Base-by-base conservation (phyloP, 2,797 vertebrate species). In the Sebastes alutus region DNA sequence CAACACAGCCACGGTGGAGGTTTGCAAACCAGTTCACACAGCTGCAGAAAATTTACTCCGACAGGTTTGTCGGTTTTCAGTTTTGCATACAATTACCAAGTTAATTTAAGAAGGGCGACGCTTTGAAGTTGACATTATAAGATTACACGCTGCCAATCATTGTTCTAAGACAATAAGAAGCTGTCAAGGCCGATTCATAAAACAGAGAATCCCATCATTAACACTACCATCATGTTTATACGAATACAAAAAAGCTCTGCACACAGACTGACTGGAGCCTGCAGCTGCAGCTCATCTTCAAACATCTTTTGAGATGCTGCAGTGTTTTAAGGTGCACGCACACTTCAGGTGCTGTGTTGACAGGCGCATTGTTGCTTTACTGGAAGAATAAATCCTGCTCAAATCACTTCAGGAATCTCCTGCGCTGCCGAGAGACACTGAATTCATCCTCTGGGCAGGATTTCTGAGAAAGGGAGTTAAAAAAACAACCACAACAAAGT, bases 401-500 rank as follows among this genome's bases (percentile, higher is more conserved):
- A 72, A 59, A 87, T 85, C 76, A 67, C 69, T 69, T 23, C 74
- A 89, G 86, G 73, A 87, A 89, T 88, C 78, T 83, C 42, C 25
- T 67, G 35, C 25, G 80, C 80, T 75, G 73, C 68, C 4, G 63
- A 80, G 75, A 73, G 72, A 89, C 75, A 61, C 55, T 18, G 58
- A 70, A 38, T 76, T 84, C 60, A 80, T 84, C 83, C 82, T 77
- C 30, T 3, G 79, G 86, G 76, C 83, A 87, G 81, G 85, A 88
- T 89, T 94, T 94, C 91, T 90, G 92, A 91, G 93, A 94, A 93
- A 85, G 23, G 81, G 86, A 82, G 81, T 86, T 81, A 58, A 42
- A 89, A 78, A 78, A 83, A 29, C 27, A 86, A 66, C 78, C 59
- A 87, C 87, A 89, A 87, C 80, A 90, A 89, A 86, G 74, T 65